Evolutionary conservation across 2,113 vertebrate species (phyloP), one percentile per base, ranked within the genome.

Genomic region (Struthidea cinerea): DNA sequence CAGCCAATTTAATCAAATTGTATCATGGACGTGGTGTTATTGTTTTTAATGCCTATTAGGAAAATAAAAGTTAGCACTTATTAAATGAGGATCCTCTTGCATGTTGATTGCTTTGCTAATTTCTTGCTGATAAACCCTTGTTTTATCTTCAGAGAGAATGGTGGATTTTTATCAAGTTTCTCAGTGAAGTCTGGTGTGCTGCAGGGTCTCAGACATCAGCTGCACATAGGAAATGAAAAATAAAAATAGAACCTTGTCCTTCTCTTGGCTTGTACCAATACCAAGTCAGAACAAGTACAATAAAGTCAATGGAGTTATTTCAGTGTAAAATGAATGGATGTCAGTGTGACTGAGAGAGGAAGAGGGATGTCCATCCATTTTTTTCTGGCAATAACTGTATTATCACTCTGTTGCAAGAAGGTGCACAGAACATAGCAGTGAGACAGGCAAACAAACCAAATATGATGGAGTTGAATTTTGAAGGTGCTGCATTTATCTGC

Each of bases 31-130:
- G 50, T 86, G 73, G 88, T 63, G 75, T 90, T 97, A 94, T 91
- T 97, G 89, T 97, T 97, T 97, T 93, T 95, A 92, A 95, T 81
- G 84, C 69, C 87, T 95, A 92, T 96, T 97, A 97, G 91, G 89
- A 97, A 97, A 97, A 97, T 97, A 97, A 97, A 97, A 86, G 92
- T 96, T 96, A 92, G 83, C 92, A 93, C 88, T 97, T 95, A 97
- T 97, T 96, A 97, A 96, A 97, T 96, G 94, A 94, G 42, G 80
- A 69, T 95, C 68, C 65, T 89, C 69, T 91, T 78, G 41, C 68
- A 94, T 91, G 89, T 92, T 96, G 96, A 97, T 95, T 86, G 69
- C 93, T 95, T 92, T 84, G 92, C 78, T 97, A 91, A 96, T 97
- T 96, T 95, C 73, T 95, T 96, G 37, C 75, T 91, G 92, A 89